Conservation (phyloP, 2,888 invertebrate genomes). For the Chaitophorus viminalis region DNA sequence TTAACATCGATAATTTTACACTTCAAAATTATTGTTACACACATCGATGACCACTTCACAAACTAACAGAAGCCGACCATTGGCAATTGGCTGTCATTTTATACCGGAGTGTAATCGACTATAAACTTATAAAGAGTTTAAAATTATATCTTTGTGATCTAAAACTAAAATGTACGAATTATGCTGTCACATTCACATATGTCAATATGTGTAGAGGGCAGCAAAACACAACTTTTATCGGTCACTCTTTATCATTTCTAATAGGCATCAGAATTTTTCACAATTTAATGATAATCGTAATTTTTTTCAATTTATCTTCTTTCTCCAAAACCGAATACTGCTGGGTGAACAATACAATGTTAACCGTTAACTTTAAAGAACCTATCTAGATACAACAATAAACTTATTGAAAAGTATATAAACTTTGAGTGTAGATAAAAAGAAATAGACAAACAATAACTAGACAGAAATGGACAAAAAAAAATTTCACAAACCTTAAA, state of each 20-base stretch:
- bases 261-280: slow-evolving; percentile 36
- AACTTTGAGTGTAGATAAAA: slow-evolving; percentile 18
- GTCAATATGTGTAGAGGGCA: not conserved
- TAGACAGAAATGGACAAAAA: not conserved
- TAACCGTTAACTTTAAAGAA: not conserved
- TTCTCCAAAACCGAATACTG: slow-evolving; percentile 1
- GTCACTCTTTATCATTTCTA: not conserved
- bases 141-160: not conserved
- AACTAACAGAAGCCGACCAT: not conserved
- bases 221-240: not conserved
- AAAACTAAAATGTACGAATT: not conserved
- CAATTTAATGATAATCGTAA: slow-evolving; percentile 5
- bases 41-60: not conserved
- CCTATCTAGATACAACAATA: slow-evolving; percentile 18
- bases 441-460: not conserved
- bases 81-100: not conserved
- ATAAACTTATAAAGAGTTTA: slow-evolving; percentile 47
- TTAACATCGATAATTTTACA: not conserved
- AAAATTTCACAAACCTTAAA: no score
- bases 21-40: not conserved
- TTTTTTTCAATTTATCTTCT: slow-evolving; percentile 6
- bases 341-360: not conserved
- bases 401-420: slow-evolving; percentile 1
- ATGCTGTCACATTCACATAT: slow-evolving; percentile 31
- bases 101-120: slow-evolving; percentile 15